Conservation (phyloP, 1,140 invertebrate species). For the Steinernema feltiae region DNA sequence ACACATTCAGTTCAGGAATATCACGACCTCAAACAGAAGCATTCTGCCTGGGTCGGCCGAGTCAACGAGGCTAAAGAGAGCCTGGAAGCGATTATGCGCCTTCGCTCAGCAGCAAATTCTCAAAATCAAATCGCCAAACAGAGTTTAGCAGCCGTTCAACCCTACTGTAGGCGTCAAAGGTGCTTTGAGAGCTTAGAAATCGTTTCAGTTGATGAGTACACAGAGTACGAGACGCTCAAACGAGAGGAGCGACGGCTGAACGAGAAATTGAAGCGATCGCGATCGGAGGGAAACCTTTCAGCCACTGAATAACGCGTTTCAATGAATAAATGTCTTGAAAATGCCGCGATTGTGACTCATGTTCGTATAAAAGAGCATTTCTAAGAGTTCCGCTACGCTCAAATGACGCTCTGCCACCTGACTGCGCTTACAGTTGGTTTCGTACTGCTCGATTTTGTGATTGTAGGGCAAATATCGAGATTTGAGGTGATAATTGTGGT, state of each 20-base stretch:
- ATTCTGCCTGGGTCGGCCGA: background rate
- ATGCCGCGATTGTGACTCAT: no score
- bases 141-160: background rate
- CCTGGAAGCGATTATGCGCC: background rate
- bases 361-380: no score
- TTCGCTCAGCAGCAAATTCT: background rate
- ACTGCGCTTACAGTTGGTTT: no score
- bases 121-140: background rate
- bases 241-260: background rate
- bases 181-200: background rate
- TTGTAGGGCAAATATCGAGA: no score
- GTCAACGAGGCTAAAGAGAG: background rate
- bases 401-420: no score
- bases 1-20: background rate
- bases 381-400: no score
- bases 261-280: background rate
- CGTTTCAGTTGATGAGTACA: background rate
- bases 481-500: no score
- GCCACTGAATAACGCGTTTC: background rate
- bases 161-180: background rate
- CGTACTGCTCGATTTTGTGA: no score
- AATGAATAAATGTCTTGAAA: background rate
- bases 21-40: background rate
- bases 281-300: background rate
- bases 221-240: background rate